These are phyloP conservation scores for Acromyrmex charruanus DNA, from an alignment of 1,140 invertebrate species.

Conservation along the genomic window DNA sequence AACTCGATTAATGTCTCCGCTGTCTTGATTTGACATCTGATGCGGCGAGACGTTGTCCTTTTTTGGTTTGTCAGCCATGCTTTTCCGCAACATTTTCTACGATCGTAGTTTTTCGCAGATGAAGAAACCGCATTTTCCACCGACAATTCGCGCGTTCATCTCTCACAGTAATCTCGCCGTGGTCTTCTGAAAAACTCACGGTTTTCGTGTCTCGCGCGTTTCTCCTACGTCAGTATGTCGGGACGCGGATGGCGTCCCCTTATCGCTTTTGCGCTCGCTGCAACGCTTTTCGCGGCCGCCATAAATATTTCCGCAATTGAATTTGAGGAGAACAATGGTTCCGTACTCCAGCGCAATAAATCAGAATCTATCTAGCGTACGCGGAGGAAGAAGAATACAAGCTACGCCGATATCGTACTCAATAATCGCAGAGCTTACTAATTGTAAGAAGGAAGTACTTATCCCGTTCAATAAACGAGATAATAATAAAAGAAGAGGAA, in stretches of 20 bases:
- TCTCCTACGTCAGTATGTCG: constrained; percentile 24
- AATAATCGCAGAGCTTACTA: constrained; percentile 36
- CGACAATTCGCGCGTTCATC: constrained; percentile 54
- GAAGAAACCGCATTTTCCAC: constrained; percentile 31
- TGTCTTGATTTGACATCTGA: constrained; percentile 41
- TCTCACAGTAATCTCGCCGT: constrained; percentile 50
- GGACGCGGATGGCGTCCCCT: constrained; percentile 11
- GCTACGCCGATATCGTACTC: constrained; percentile 36
- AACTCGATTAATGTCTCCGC: constrained; percentile 31
- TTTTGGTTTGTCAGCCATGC: not conserved
- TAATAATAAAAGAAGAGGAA: constrained; percentile 11
- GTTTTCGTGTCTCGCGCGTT: constrained; percentile 42
- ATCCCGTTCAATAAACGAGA: constrained; percentile 46
- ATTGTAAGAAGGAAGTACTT: constrained; percentile 17
- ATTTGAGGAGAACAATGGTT: constrained; percentile 59
- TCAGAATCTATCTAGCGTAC: constrained; percentile 49
- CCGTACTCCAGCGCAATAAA: constrained; percentile 46
- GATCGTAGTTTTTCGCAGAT: constrained; percentile 25
- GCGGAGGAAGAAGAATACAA: constrained; percentile 41
- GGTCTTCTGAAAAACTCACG: constrained; percentile 19
- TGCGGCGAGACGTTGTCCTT: not conserved
- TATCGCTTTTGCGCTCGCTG: constrained; percentile 42
- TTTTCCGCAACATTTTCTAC: constrained; percentile 50
- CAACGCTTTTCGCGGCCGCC: constrained; percentile 46
- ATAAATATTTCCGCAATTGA: constrained; percentile 64